phyloP scores from a whole-genome alignment of 2,113 vertebrate species.

The Myocastor coypus region DNA sequence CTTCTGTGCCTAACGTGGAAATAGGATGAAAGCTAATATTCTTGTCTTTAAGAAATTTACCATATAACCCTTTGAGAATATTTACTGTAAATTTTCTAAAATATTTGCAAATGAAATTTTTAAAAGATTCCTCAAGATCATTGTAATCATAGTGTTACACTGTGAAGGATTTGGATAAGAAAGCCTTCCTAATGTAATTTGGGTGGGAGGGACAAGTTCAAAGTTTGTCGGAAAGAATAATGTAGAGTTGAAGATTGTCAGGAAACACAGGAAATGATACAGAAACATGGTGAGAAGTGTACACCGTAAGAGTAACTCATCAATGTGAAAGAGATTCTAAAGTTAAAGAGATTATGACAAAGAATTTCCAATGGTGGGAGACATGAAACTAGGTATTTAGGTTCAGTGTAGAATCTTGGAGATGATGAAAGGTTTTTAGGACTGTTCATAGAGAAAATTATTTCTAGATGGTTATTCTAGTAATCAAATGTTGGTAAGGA shows the following conservation, averaged over 20 bases:
- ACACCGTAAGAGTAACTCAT: not conserved
- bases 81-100: conserved; percentile 41
- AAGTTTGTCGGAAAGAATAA: not conserved
- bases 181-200: not conserved
- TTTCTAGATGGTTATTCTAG: conserved; percentile 8
- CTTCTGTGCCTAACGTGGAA: not conserved
- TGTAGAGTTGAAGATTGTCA: not conserved
- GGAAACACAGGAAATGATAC: not conserved
- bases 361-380: not conserved
- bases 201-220: not conserved
- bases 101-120: not conserved
- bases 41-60: not conserved
- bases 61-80: not conserved
- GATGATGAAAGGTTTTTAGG: not conserved
- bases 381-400: not conserved
- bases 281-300: not conserved
- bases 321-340: not conserved
- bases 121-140: not conserved
- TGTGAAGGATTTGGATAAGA: not conserved
- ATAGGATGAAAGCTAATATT: not conserved
- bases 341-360: not conserved
- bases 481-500: conserved; percentile 25
- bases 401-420: not conserved
- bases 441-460: not conserved
- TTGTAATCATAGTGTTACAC: not conserved